Evolutionary conservation across 2,888 invertebrate species (phyloP).

Genomic region (Drosophila fulvimacula): DNA sequence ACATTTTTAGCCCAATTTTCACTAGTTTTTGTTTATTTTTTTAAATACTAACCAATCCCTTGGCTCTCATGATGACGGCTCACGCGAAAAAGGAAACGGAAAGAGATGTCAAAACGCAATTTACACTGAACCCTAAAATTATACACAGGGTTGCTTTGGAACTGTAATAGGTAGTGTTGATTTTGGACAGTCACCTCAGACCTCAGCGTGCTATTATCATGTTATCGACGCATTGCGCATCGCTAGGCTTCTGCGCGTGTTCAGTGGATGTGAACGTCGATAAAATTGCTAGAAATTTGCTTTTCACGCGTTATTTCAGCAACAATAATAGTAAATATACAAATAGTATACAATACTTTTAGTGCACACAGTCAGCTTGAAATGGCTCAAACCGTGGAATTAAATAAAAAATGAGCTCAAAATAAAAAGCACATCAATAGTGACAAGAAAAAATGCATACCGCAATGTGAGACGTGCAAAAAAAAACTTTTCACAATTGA

Average conservation of each 20-base stretch:
- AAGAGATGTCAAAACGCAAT: conserved; percentile 70
- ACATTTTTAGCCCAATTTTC: conserved; percentile 47
- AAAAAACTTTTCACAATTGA: conserved; percentile 38
- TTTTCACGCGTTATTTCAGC: conserved; percentile 51
- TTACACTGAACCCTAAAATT: conserved; percentile 53
- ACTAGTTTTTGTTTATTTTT: conserved; percentile 52
- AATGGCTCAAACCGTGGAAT: conserved; percentile 21
- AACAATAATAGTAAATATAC: conserved; percentile 41
- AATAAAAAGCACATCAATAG: conserved; percentile 27
- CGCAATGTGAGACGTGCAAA: conserved; percentile 65
- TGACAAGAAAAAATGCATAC: conserved; percentile 50
- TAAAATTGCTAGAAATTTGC: conserved; percentile 58
- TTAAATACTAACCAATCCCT: conserved; percentile 90
- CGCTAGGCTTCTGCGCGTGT: conserved; percentile 73
- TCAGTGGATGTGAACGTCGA: conserved; percentile 66
- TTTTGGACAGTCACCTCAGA: conserved; percentile 56
- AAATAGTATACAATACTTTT: conserved; percentile 22
- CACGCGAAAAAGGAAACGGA: conserved; percentile 85
- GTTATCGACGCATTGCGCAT: conserved; percentile 55
- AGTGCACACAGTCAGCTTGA: conserved; percentile 21
- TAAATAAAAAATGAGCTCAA: conserved; percentile 32
- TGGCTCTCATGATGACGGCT: conserved; percentile 91
- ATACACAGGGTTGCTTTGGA: conserved; percentile 41
- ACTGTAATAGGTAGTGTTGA: conserved; percentile 39
- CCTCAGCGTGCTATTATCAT: conserved; percentile 41